These are phyloP conservation scores for Altica lythri DNA, from an alignment of 2,888 invertebrate genomes.

Conservation along the genomic window DNA sequence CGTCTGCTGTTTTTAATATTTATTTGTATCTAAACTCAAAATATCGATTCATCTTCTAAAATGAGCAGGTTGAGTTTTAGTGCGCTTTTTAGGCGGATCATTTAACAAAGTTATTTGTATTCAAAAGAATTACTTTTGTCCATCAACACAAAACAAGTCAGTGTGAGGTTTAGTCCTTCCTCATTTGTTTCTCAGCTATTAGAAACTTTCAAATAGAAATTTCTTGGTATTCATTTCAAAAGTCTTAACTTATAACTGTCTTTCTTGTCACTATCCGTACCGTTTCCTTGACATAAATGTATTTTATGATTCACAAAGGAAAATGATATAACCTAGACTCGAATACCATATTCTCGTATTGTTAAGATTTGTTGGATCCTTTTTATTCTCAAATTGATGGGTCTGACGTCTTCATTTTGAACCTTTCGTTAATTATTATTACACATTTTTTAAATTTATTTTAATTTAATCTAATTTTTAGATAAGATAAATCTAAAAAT, in stretches of 20 bases:
- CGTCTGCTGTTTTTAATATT: no score
- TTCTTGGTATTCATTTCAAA: constrained; percentile 25
- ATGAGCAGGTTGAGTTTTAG: no score
- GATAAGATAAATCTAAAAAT: no score
- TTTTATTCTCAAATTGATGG: constrained; percentile 30
- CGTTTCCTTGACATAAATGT: constrained; percentile 26
- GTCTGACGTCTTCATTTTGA: constrained; percentile 33
- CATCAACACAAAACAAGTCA: constrained; percentile 3
- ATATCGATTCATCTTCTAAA: no score
- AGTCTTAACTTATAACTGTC: constrained; percentile 16
- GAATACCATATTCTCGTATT: constrained; percentile 22
- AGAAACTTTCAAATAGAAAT: constrained; percentile 21
- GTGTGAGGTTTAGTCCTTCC: constrained; percentile 10
- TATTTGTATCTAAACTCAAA: no score
- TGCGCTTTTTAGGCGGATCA: no score
- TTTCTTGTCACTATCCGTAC: constrained; percentile 16
- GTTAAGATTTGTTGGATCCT: constrained; percentile 26
- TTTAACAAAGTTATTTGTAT: no score
- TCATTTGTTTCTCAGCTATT: constrained; percentile 24
- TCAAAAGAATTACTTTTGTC: constrained; percentile 1
- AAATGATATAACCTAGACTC: constrained; percentile 18
- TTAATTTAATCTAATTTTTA: no score
- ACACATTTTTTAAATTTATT: no score
- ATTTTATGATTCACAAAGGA: constrained; percentile 22
- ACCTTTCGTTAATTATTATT: no score